phyloP scores from a whole-genome alignment of 2,113 vertebrate genomes.

The Pollachius pollachius region DNA sequence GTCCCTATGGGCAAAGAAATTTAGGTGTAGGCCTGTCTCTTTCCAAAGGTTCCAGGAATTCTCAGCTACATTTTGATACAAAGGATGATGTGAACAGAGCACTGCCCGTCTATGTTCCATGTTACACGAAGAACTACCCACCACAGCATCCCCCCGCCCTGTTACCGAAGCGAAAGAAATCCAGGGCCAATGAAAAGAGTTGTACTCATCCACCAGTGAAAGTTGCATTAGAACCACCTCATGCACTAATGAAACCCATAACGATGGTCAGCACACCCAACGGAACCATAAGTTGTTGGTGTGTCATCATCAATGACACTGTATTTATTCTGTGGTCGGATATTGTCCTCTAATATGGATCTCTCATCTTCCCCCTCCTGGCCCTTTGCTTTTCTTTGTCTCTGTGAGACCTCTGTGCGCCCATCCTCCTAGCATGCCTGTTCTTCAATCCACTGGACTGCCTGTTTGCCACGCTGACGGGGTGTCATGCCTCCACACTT shows the following conservation, averaged over 20 bases:
- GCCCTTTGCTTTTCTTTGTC: neutral
- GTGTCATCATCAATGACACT: no score
- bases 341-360: no score
- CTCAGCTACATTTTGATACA: neutral
- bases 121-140: constrained; percentile 20
- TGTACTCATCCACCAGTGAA: constrained; percentile 28
- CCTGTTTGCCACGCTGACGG: constrained; percentile 48
- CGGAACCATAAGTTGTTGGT: neutral
- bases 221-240: constrained; percentile 44
- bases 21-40: neutral
- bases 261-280: constrained; percentile 54
- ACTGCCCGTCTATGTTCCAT: neutral
- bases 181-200: constrained; percentile 16
- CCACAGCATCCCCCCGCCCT: constrained; percentile 8
- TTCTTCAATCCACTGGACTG: constrained; percentile 74
- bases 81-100: neutral
- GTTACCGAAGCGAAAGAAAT: no score
- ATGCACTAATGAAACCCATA: constrained; percentile 23
- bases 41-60: constrained; percentile 10
- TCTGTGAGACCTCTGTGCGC: constrained; percentile 66
- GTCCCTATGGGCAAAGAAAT: neutral
- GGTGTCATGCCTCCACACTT: constrained; percentile 47
- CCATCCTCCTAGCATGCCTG: constrained; percentile 68
- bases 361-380: neutral
- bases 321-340: no score